Base-by-base conservation (phyloP, 2,797 vertebrate species). In the Brachyalestes nurse region DNA sequence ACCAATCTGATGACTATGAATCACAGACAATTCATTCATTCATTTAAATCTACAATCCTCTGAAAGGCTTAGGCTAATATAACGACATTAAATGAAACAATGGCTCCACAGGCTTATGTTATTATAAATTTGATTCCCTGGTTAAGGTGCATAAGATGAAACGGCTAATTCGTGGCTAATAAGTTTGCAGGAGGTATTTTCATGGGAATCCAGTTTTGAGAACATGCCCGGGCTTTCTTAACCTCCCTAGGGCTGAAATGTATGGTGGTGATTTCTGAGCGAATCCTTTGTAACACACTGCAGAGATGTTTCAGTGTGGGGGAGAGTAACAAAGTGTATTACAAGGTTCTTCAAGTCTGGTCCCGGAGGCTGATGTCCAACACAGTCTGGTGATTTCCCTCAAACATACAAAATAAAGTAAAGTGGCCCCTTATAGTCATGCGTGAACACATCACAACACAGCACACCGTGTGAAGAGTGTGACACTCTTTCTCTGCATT, bases 41-140 rank as follows among this genome's bases (percentile, higher is more conserved):
- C 51, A 45, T 47, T 49, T 25, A 75, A 69, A 81, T 61, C 16
- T 19, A 51, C 66, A 75, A 53, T 69, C 25, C 72, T 67, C 21
- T 67, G 13, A 75, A 17, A 80, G 8, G 40, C 65, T 74, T 75
- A 38, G 13, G 23, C 38, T 80, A 45, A 49, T 16, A 16, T 21
- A 57, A 60, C 2, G 23, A 69, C 21, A 51, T 38, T 19, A 47
- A 80, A 23, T 21, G 40, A 74, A 81, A 75, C 47, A 80, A n/a
- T 19, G 25, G 28, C 53, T 72, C 51, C 17, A 58, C 74, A 74
- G 23, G 6, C 49, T 65, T 57, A 66, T 66, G 64, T 66, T 66
- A 58, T 34, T 58, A 17, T 25, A 16, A 17, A 60, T 67, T 58
- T n/a, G 49, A 49, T 51, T 80, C 23, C 40, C 38, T 21, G 40